Percentiles rank a stretch among this genome's conserved stretches.
Evolutionary conservation across 2,797 vertebrate genomes (phyloP).

Genomic region (Galagoides demidoff): DNA sequence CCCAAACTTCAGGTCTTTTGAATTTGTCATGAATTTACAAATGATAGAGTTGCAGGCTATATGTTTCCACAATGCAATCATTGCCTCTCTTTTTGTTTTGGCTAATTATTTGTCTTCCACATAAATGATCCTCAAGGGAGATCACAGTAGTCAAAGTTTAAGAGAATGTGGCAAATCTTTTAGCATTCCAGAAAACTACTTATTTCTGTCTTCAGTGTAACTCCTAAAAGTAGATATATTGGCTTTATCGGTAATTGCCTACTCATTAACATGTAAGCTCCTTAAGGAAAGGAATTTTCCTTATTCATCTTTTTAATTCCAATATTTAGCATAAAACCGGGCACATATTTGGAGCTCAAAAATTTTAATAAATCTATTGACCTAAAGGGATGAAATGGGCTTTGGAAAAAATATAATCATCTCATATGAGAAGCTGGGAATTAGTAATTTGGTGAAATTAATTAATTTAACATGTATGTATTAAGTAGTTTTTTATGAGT

Average conservation of each 20-base stretch:
- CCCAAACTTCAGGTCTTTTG: background rate
- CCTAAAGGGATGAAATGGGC: background rate
- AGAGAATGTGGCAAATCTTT: background rate
- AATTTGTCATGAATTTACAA: background rate
- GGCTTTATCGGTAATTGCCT: background rate
- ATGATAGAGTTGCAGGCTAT: background rate
- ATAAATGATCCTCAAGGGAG: background rate
- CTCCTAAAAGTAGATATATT: constrained; percentile 22
- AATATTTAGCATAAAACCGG: background rate
- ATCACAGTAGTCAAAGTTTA: background rate
- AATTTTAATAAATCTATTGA: background rate
- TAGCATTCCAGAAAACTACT: background rate
- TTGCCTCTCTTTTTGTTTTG: background rate
- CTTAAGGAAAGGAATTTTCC: background rate
- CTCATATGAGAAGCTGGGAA: background rate
- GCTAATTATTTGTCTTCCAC: background rate
- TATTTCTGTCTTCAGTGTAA: background rate
- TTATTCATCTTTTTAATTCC: constrained; percentile 1
- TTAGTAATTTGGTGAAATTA: background rate
- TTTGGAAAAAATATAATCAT: background rate
- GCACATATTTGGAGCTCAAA: background rate
- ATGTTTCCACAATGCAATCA: background rate
- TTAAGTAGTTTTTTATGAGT: background rate
- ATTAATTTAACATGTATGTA: background rate
- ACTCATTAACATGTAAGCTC: background rate